These are phyloP conservation scores for Parazoanthus atlanticus DNA, from an alignment of 92 coral and sea anemone species.

Conservation along the genomic window DNA sequence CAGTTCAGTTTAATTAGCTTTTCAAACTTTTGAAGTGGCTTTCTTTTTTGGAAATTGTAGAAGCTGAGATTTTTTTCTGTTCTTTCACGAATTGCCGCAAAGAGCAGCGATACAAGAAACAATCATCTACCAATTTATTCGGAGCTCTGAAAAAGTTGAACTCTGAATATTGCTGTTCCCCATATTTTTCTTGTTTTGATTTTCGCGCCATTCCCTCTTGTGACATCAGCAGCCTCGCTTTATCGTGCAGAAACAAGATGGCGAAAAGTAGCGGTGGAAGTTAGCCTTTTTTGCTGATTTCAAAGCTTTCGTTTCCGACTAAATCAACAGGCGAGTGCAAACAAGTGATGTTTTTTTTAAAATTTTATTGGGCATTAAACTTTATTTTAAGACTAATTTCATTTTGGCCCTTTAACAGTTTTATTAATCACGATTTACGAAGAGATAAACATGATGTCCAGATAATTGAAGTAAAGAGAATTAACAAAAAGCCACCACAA, in stretches of 20 bases:
- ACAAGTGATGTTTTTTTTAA: neutral
- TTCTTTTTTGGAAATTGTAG: neutral
- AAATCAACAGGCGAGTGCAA: neutral
- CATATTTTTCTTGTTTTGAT: neutral
- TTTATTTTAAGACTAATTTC: neutral
- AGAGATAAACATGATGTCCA: no score
- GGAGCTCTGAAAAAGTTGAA: neutral
- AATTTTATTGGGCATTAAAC: neutral
- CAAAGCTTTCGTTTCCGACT: neutral
- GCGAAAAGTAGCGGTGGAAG: conserved; percentile 13
- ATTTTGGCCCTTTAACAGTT: no score
- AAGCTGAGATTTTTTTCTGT: neutral
- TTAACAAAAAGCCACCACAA: no score
- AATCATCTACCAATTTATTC: conserved; percentile 4
- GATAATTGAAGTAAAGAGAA: no score
- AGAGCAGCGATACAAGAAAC: conserved; percentile 9
- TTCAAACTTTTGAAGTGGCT: conserved; percentile 6
- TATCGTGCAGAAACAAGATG: conserved; percentile 31
- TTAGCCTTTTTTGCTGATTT: conserved; percentile 4
- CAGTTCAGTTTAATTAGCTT: conserved; percentile 12
- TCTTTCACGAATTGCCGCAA: neutral
- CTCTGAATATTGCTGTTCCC: neutral
- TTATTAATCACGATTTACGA: no score
- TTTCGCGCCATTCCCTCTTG: neutral
- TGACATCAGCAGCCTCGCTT: conserved; percentile 26